Evolutionary conservation across 1,140 invertebrate genomes (phyloP).

Genomic region (Rhizoglyphus robini): DNA sequence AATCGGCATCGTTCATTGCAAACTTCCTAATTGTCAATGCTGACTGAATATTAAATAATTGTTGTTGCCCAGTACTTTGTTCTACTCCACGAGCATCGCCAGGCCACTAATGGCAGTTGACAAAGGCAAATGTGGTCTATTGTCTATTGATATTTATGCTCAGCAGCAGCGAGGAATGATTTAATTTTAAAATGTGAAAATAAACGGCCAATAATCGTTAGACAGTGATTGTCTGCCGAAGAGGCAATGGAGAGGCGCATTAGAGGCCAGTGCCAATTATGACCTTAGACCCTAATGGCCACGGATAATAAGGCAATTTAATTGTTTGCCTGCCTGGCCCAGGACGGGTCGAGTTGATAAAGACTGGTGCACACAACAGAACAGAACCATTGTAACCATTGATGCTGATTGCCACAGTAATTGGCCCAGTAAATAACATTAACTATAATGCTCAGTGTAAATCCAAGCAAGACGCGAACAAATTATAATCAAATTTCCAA

Average conservation of each 20-base stretch:
- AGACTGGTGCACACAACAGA: background rate
- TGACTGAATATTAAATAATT: slow-evolving; percentile 12
- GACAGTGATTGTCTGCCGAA: background rate
- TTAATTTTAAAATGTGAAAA: slow-evolving; percentile 6
- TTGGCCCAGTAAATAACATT: background rate
- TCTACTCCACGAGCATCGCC: background rate
- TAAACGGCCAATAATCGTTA: background rate
- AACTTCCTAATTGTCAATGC: slow-evolving; percentile 12
- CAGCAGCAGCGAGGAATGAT: background rate
- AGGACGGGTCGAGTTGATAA: background rate
- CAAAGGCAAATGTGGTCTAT: too few species aligned
- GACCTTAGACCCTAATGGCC: slow-evolving; percentile 1
- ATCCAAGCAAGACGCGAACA: background rate
- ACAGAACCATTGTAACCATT: background rate
- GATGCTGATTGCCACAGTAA: background rate
- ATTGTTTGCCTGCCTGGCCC: background rate
- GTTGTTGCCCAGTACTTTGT: background rate
- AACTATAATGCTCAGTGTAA: background rate
- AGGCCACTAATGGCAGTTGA: too few species aligned
- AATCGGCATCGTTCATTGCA: background rate
- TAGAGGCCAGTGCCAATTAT: slow-evolving; percentile 11
- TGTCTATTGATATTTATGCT: too few species aligned
- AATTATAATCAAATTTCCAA: slow-evolving; percentile 10
- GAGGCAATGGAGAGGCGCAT: too few species aligned
- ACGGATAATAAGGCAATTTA: slow-evolving; percentile 6